These are phyloP conservation scores for Argynnis bischoffii DNA, from an alignment of 2,888 invertebrate genomes.

Conservation along the genomic window DNA sequence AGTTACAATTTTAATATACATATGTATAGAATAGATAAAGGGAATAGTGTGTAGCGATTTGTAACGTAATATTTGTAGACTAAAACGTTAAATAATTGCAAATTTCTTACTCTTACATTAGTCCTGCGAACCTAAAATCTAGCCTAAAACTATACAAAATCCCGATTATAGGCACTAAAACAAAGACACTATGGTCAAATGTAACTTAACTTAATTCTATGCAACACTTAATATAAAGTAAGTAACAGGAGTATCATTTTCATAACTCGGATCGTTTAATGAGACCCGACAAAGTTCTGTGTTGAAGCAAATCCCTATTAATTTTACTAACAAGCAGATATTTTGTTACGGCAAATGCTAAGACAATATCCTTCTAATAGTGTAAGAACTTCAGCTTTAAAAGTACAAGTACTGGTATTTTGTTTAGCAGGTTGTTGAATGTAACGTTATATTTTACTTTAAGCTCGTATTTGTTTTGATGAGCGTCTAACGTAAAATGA, in stretches of 20 bases:
- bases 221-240: slow-evolving; percentile 4
- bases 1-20: too few relatives aligned
- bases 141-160: too few relatives aligned
- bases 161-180: too few relatives aligned
- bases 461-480: neutral
- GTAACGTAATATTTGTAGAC: too few relatives aligned
- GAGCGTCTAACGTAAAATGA: too few relatives aligned
- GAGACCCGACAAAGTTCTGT: slow-evolving; percentile 5
- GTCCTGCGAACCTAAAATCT: too few relatives aligned
- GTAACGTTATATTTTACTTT: slow-evolving; percentile 4
- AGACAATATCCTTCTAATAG: slow-evolving; percentile 12
- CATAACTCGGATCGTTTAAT: slow-evolving; percentile 17
- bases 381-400: neutral
- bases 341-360: slow-evolving; percentile 22
- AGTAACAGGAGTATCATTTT: slow-evolving; percentile 12
- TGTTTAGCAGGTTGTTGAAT: neutral
- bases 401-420: neutral
- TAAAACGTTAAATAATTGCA: too few relatives aligned
- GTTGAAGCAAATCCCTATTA: slow-evolving; percentile 3
- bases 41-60: too few relatives aligned
- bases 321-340: slow-evolving; percentile 27
- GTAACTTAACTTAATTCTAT: neutral
- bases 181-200: neutral
- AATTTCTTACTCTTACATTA: too few relatives aligned
- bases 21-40: too few relatives aligned